Percentiles rank a stretch among this genome's conserved stretches.
phyloP scores from a whole-genome alignment of 2,113 vertebrate species.

The Xiphophorus maculatus region DNA sequence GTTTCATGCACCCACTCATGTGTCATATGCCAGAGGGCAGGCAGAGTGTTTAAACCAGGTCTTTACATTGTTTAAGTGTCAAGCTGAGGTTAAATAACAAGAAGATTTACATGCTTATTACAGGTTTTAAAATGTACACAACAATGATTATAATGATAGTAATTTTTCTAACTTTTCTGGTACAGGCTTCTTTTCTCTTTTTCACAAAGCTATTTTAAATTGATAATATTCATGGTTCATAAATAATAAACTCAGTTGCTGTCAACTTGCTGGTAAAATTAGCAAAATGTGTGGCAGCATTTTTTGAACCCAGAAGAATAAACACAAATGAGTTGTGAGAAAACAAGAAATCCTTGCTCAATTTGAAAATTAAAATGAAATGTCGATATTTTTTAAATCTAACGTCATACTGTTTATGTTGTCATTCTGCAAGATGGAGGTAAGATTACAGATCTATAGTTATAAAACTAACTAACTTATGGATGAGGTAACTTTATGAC shows the following conservation, averaged over 20 bases:
- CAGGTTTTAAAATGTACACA: neutral
- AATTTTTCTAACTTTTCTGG: neutral
- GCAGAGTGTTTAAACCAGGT: slow-evolving; percentile 33
- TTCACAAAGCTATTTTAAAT: neutral
- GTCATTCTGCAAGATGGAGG: too few species aligned
- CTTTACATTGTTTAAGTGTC: slow-evolving; percentile 25
- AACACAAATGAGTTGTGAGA: neutral
- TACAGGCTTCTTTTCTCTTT: neutral
- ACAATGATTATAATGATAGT: neutral
- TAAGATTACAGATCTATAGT: too few species aligned
- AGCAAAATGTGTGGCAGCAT: neutral
- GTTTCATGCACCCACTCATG: slow-evolving; percentile 44
- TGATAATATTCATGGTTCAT: neutral
- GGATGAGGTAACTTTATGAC: too few species aligned
- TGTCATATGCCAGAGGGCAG: slow-evolving; percentile 20
- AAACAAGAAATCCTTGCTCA: neutral
- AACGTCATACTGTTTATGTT: too few species aligned
- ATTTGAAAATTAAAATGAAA: too few species aligned
- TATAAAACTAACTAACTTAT: too few species aligned
- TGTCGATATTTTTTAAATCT: too few species aligned
- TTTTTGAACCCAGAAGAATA: neutral
- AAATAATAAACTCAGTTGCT: neutral
- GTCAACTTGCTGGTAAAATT: neutral
- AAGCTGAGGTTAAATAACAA: neutral
- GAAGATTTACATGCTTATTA: neutral